Evolutionary conservation across 1,140 invertebrate genomes (phyloP).

Genomic region (Lordiphosa clarofinis): DNA sequence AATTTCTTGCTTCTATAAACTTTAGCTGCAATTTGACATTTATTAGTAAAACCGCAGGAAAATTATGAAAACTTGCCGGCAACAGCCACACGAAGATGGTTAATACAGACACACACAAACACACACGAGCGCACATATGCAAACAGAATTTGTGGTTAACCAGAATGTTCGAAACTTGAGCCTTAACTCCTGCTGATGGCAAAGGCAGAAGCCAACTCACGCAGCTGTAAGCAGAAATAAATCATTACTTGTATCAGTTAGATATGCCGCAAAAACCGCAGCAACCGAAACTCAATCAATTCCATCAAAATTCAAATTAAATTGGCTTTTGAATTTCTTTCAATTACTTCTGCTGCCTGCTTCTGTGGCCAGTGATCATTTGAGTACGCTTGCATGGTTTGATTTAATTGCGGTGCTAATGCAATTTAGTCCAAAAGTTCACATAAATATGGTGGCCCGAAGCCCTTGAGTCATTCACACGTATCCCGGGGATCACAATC

Average conservation of each 20-base stretch:
- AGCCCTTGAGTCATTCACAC: constrained; percentile 7
- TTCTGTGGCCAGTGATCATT: constrained; percentile 6
- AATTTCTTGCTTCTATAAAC: neutral
- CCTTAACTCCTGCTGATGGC: neutral
- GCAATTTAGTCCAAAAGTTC: constrained; percentile 22
- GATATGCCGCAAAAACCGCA: constrained; percentile 27
- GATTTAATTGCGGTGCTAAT: constrained; percentile 44
- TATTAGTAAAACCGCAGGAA: constrained; percentile 15
- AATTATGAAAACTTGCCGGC: constrained; percentile 18
- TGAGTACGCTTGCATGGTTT: neutral
- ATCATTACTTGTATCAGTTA: constrained; percentile 4
- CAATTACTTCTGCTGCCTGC: constrained; percentile 15
- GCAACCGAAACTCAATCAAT: constrained; percentile 11
- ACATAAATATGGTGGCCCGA: constrained; percentile 8
- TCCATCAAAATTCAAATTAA: constrained; percentile 33
- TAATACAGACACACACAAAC: constrained; percentile 4
- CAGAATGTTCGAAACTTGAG: constrained; percentile 32
- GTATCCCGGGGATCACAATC: neutral
- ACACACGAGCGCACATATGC: constrained; percentile 1
- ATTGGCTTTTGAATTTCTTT: constrained; percentile 22
- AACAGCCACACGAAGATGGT: neutral
- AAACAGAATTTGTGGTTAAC: constrained; percentile 38
- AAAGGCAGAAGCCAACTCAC: constrained; percentile 12
- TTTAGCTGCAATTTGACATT: constrained; percentile 1
- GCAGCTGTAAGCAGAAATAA: constrained; percentile 1